Percentiles rank a stretch among this genome's conserved stretches.
Evolutionary conservation across 2,113 vertebrate species (phyloP).

Genomic region (Athene cunicularia): DNA sequence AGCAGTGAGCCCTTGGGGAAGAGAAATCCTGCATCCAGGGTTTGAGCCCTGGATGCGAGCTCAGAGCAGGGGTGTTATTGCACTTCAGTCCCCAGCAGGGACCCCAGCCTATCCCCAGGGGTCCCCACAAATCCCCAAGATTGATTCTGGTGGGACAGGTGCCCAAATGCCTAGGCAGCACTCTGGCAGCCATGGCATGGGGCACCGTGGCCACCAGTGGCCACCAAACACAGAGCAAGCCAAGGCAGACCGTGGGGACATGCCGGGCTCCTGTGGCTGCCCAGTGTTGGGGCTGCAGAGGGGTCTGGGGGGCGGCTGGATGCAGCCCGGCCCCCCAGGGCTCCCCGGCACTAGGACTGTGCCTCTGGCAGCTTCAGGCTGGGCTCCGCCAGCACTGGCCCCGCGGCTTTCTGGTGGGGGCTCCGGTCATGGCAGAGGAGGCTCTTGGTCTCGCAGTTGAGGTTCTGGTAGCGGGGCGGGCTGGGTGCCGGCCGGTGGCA

Average conservation of each 20-base stretch:
- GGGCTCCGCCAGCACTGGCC: slow-evolving; percentile 64
- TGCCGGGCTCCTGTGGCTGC: neutral
- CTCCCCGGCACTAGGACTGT: slow-evolving; percentile 74
- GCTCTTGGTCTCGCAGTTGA: slow-evolving; percentile 83
- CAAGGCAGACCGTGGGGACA: rapidly evolving
- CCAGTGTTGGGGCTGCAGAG: neutral
- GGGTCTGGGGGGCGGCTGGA: neutral
- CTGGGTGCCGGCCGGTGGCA: slow-evolving; percentile 81
- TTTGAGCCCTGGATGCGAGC: neutral
- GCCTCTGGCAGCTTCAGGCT: slow-evolving; percentile 87
- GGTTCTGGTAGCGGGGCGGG: slow-evolving; percentile 84
- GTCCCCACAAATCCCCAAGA: neutral
- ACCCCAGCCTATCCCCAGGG: neutral
- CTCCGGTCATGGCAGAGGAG: slow-evolving; percentile 77
- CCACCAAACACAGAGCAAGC: rapidly evolving
- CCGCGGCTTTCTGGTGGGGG: slow-evolving; percentile 46
- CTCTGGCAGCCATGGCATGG: rapidly evolving
- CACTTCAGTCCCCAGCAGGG: slow-evolving; percentile 15
- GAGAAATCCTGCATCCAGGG: neutral
- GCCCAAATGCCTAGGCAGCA: rapidly evolving
- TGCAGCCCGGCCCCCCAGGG: neutral
- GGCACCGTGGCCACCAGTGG: rapidly evolving
- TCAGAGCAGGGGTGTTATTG: neutral
- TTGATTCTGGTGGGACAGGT: neutral
- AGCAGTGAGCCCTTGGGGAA: neutral